phyloP scores from a whole-genome alignment of 2,888 invertebrate species.

The Tuta absoluta region DNA sequence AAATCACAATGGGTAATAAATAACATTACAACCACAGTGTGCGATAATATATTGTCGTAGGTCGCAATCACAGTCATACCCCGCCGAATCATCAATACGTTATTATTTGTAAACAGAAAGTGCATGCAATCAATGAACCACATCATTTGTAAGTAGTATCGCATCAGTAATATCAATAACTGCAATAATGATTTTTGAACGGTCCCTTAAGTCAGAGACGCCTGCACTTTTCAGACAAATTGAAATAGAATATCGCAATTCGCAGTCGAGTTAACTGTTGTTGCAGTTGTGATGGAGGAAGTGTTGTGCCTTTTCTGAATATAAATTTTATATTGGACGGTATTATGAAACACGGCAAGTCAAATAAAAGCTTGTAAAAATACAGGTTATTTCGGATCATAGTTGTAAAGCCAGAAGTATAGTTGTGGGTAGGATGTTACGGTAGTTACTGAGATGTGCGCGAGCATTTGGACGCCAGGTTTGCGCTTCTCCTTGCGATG shows the following conservation, averaged over 20 bases:
- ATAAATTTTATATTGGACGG: too few species aligned
- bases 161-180: slow-evolving; percentile 7
- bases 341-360: too few species aligned
- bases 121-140: not conserved
- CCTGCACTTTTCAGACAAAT: too few species aligned
- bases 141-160: not conserved
- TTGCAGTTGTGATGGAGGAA: too few species aligned
- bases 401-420: too few species aligned
- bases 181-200: not conserved
- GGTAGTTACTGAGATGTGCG: too few species aligned
- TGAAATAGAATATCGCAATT: not conserved
- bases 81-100: not conserved
- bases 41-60: not conserved
- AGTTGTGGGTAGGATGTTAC: not conserved
- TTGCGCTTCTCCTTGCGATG: slow-evolving; percentile 5
- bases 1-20: not conserved
- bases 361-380: too few species aligned
- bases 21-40: not conserved
- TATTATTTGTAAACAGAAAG: not conserved
- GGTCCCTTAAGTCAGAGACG: too few species aligned
- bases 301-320: too few species aligned
- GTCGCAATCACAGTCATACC: not conserved
- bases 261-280: too few species aligned
- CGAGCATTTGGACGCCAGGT: too few species aligned
- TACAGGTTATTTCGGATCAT: too few species aligned